Evolutionary conservation across 2,888 invertebrate genomes (phyloP), one percentile per base, ranked within the genome.

Genomic region (Drosophila dives): DNA sequence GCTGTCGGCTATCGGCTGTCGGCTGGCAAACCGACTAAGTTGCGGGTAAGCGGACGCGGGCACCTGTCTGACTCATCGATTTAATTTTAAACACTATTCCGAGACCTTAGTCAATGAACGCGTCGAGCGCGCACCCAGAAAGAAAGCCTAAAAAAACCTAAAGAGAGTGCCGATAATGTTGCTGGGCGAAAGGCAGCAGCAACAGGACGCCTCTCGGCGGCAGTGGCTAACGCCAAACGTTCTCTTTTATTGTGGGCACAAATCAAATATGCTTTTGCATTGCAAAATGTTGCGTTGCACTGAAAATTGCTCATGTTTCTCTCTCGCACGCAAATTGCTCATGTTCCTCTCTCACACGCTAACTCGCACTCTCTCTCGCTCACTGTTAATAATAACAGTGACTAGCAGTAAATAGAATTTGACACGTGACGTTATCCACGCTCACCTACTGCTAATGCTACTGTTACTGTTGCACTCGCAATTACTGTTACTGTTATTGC

Each of bases 91-190:
- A 73, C 70, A 72, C 70, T 72, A 64, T 80, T 68, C 55, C 68
- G 81, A 80, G 80, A 81, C 77, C 77, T 80, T 80, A 80, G 81
- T 80, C 80, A 80, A 80, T 80, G 80, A 77, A 72, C 65, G 69
- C 64, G 50, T 51, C 63, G 48, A 54, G 29, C 15, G 29, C 56
- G 62, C 50, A 62, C 60, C 26, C 60, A 56, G 34, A 68, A 56
- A 51, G 51, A 17, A 36, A 54, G 54, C 51, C 66, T 6, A 58
- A 68, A 34, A 56, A 32, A 59, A 34, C 50, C 26, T 15, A 48
- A 55, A 61, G 58, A 70, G 59, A 50, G 60, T 17, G 42, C 58
- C 49, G 68, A 68, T 73, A 73, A 64, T 64, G 68, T 54, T 68
- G 59, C 42, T 54, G 48, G 60, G 50, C 55, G 34, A 63, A 69